Evolutionary conservation across 2,888 invertebrate genomes (phyloP).

Genomic region (Calameuta idolon): DNA sequence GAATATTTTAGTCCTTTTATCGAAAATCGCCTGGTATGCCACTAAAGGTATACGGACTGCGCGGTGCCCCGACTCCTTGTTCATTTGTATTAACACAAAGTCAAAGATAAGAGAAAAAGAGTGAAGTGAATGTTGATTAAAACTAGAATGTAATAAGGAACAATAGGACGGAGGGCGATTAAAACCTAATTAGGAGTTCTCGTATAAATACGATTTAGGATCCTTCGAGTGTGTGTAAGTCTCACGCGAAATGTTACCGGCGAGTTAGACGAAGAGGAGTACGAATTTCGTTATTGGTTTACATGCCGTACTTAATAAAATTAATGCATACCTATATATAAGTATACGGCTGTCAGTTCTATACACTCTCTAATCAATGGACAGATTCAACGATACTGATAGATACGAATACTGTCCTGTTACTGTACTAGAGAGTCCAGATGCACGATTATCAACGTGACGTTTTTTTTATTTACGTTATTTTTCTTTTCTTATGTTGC

Average conservation of each 20-base stretch:
- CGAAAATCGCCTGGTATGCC: not conserved
- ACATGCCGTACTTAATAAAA: not conserved
- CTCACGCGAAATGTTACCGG: not conserved
- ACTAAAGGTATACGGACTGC: not conserved
- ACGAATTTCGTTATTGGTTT: not conserved
- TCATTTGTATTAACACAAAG: not conserved
- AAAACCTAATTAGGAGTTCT: not conserved
- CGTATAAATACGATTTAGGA: not conserved
- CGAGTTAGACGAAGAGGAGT: not conserved
- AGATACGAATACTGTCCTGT: not conserved
- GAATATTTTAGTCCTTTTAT: not conserved
- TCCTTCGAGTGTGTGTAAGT: not conserved
- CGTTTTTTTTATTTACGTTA: not conserved
- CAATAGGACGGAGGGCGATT: not conserved
- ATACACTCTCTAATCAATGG: not conserved
- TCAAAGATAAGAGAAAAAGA: not conserved
- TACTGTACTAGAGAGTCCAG: not conserved
- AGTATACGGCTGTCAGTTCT: not conserved
- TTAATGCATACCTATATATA: not conserved
- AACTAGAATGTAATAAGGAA: not conserved
- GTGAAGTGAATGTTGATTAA: not conserved
- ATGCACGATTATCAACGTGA: not conserved
- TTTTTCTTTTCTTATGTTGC: not conserved
- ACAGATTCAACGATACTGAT: not conserved
- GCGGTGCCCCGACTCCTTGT: not conserved